phyloP scores from a whole-genome alignment of 2,113 vertebrate genomes.

The Oxygymnocypris stewartii region DNA sequence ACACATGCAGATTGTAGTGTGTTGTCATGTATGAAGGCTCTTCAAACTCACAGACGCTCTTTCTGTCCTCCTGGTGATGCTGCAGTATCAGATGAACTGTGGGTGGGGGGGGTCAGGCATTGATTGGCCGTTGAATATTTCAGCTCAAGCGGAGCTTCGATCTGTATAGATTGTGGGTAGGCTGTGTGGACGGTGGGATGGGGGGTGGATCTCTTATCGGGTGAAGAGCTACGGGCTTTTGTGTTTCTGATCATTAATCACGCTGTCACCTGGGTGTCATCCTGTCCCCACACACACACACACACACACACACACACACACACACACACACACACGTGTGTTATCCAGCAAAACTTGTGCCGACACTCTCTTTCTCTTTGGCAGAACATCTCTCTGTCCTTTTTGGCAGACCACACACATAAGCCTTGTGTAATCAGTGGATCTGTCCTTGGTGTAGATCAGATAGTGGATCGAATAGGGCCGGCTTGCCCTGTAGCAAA shows the following conservation, averaged over 20 bases:
- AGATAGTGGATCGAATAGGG: conserved; percentile 49
- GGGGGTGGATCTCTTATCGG: conserved; percentile 57
- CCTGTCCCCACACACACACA: conserved; percentile 21
- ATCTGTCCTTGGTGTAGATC: conserved; percentile 58
- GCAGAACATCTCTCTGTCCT: conserved; percentile 61
- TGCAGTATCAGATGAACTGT: conserved; percentile 60
- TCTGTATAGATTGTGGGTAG: conserved; percentile 61
- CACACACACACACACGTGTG: conserved; percentile 1
- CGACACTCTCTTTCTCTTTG: conserved; percentile 31
- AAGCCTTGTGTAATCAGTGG: conserved; percentile 55
- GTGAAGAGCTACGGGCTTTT: conserved; percentile 58
- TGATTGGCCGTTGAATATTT: conserved; percentile 64
- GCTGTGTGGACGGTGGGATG: conserved; percentile 38
- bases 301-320: conserved; percentile 29
- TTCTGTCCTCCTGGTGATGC: conserved; percentile 49
- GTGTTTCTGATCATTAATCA: conserved; percentile 68
- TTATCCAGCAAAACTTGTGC: background rate
- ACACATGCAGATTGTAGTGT: background rate
- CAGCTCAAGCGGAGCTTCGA: conserved; percentile 52
- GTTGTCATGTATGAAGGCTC: background rate
- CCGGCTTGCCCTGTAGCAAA: background rate
- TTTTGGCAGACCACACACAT: conserved; percentile 17
- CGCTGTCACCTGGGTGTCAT: conserved; percentile 64
- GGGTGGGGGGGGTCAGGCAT: conserved; percentile 54
- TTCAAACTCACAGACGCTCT: conserved; percentile 52